phyloP scores from a whole-genome alignment of 1,140 invertebrate genomes.

The Danaus plexippus region DNA sequence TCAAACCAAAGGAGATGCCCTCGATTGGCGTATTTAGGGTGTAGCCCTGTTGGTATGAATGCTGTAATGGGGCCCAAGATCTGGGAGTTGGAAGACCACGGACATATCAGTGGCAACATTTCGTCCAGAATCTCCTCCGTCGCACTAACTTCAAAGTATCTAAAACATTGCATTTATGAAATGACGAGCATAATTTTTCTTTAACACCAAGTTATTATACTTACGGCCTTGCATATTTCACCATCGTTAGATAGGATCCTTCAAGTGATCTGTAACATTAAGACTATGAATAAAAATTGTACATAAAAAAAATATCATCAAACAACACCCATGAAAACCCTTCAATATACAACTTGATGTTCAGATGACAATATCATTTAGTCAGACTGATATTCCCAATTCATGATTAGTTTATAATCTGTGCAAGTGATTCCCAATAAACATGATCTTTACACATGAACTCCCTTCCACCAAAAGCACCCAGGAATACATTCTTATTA shows the following conservation, averaged over 20 bases:
- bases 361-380: no score
- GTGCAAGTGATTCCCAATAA: not conserved
- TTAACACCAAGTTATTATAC: constrained; percentile 28
- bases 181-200: no score
- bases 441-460: constrained; percentile 9
- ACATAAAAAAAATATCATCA: no score
- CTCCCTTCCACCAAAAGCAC: constrained; percentile 36
- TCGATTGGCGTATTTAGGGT: constrained; percentile 74
- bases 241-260: constrained; percentile 60
- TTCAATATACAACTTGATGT: not conserved
- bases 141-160: constrained; percentile 82
- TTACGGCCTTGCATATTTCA: constrained; percentile 71
- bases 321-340: constrained; percentile 6
- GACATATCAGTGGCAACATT: constrained; percentile 84
- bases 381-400: no score
- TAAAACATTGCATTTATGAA: constrained; percentile 40
- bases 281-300: no score
- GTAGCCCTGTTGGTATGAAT: constrained; percentile 83
- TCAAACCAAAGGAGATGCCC: constrained; percentile 88
- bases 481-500: constrained; percentile 21
- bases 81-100: constrained; percentile 74
- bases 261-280: constrained; percentile 61
- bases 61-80: constrained; percentile 78
- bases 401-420: no score
- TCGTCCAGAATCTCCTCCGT: constrained; percentile 92